Base-by-base conservation (phyloP, 2,888 invertebrate genomes). In the Steinernema hermaphroditum region DNA sequence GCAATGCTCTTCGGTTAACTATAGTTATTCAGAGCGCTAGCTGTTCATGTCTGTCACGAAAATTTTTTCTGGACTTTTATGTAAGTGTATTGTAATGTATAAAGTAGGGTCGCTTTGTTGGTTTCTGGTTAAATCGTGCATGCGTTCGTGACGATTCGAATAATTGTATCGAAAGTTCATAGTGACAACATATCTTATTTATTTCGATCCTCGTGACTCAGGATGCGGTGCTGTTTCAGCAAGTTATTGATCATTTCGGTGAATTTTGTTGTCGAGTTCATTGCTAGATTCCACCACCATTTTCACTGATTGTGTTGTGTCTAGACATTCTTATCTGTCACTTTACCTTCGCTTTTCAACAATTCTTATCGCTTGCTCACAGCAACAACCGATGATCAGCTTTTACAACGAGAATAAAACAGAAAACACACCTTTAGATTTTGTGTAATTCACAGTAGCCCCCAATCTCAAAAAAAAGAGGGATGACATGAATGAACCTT, bases 1-100 rank as follows among this genome's bases (percentile, higher is more conserved):
- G 16, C 46, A 46, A 46, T 46, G 62, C 19, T 62, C 27, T n/a
- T 34, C 32, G 62, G 62, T 62, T 62, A 29, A 32, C 16, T 19
- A 14, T 62, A 62, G 62, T 27, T 62, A 2, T 62, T 62, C 62
- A 62, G 16, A 16, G 34, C 62, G 62, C 62, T 62, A 62, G 62
- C 2, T 62, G 34, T 29, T 62, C 27, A 29, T 62, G 1, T 12
- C 27, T 62, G 9, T 16, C n/a, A 16, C 4, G 9, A 16, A 46
- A 46, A 19, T 12, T 46, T 46, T 19, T 6, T 19, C 16, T 19
- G 46, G 46, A 46, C 6, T 46, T 46, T 46, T 46, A 46, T 46
- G 6, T 46, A 46, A 46, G 46, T 19, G 37, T 12, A 37, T 12
- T 37, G 37, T 37, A 37, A 8, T 37, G 37, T 37, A 37, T 37